Evolutionary conservation across 2,797 vertebrate genomes (phyloP), one percentile per base, ranked within the genome.

Genomic region (Scarus forsteni): DNA sequence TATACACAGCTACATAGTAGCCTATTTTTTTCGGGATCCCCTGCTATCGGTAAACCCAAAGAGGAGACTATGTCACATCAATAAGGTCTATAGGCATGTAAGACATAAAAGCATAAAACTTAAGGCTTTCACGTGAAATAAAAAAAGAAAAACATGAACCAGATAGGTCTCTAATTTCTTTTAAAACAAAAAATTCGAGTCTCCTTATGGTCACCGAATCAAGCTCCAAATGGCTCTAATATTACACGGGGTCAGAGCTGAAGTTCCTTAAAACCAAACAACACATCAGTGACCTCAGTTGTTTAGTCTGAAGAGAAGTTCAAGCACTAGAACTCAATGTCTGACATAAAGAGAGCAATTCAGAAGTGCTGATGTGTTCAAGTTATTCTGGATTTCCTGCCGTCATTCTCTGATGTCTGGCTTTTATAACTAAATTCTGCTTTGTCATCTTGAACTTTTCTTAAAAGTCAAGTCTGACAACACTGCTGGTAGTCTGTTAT

Each of bases 281-380:
- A 72, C 27, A 52, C 80, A 66, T 80, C 66, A 15, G 66, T 77
- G 62, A 59, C 36, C 51, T 11, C 7, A 45, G 35, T n/a, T 85
- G 84, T 88, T 89, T 88, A 82, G 74, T 80, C 80, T 88, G 72
- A 65, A 16, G 3, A n/a, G 13, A 70, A n/a, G 34, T 8, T 1
- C 52, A 78, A 58, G 67, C 63, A 60, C 82, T 13, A 10, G 27
- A 15, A 48, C 42, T 48, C 16, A 8, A 59, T 39, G 59, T 55
- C 51, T 18, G 64, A 67, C 12, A 49, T 12, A 63, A 63, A 64
- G 45, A 53, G n/a, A 60, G 11, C 14, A 3, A 36, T 59, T 42
- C 69, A 39, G 38, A 55, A 60, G 61, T 34, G 42, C 55, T 38
- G 46, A 70, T 52, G 64, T 50, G 63, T 51, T 57, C 42, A 13